Evolutionary conservation across 1,140 invertebrate genomes (phyloP).

Genomic region (Dendroctonus valens): DNA sequence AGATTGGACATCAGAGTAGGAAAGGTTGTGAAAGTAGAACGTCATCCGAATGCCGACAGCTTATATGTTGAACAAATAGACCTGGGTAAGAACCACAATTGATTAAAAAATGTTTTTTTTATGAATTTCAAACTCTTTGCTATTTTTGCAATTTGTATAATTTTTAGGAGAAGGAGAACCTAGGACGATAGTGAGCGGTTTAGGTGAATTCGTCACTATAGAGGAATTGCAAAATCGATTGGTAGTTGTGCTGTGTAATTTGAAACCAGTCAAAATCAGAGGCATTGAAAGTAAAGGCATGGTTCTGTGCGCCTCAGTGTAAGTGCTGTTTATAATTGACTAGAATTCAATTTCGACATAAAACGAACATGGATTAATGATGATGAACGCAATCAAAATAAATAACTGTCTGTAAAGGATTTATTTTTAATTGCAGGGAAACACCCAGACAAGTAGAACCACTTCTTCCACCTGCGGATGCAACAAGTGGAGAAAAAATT

Average conservation of each 20-base stretch:
- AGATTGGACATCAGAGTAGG: constrained; percentile 89
- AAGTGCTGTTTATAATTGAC: constrained; percentile 45
- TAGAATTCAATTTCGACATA: not conserved
- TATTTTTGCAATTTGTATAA: no score
- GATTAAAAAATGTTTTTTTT: not conserved
- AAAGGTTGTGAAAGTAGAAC: constrained; percentile 85
- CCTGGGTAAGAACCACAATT: constrained; percentile 46
- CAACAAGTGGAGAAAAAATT: constrained; percentile 77
- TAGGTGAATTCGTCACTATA: constrained; percentile 85
- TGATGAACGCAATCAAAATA: no score
- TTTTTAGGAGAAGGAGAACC: constrained; percentile 61
- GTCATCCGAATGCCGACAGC: constrained; percentile 93
- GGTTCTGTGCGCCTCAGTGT: constrained; percentile 88
- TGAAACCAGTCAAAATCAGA: constrained; percentile 91
- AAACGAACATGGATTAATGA: no score
- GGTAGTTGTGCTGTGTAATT: constrained; percentile 89
- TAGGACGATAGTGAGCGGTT: constrained; percentile 81
- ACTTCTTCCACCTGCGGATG: constrained; percentile 69
- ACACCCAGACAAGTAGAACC: constrained; percentile 80
- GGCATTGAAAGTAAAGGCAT: constrained; percentile 87
- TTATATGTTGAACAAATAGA: constrained; percentile 94
- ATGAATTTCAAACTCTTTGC: not conserved
- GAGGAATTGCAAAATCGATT: constrained; percentile 84
- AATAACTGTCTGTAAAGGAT: not conserved
- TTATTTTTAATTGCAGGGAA: constrained; percentile 54